A percentile compares a stretch with the other conserved stretches of the same genome.
Conservation (phyloP, 2,888 invertebrate genomes). For the Euzophera pinguis region DNA sequence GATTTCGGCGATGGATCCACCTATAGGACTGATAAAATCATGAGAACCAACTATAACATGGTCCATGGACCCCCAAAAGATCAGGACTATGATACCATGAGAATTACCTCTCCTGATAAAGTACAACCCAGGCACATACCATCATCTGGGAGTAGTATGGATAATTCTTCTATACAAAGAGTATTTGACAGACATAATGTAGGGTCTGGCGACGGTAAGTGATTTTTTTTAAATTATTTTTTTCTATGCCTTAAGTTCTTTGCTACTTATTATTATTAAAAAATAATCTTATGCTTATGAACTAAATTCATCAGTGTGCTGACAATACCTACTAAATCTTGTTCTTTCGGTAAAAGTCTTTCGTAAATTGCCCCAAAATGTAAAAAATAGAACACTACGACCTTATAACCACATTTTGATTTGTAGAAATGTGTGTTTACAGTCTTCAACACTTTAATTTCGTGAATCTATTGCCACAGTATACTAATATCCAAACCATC, state of each 20-base stretch:
- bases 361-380: neutral
- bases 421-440: constrained; percentile 8
- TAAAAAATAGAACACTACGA: neutral
- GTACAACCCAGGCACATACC: constrained; percentile 48
- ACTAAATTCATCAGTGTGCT: constrained; percentile 37
- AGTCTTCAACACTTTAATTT: neutral
- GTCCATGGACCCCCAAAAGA: constrained; percentile 53
- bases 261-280: constrained; percentile 28
- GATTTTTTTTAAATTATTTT: constrained; percentile 22
- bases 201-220: constrained; percentile 70
- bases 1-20: constrained; percentile 61
- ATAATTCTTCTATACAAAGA: constrained; percentile 49
- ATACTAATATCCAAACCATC: constrained; percentile 67
- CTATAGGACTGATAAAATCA: constrained; percentile 66
- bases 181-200: constrained; percentile 62
- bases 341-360: neutral
- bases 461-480: constrained; percentile 32
- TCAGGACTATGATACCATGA: constrained; percentile 48
- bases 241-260: constrained; percentile 33
- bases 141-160: constrained; percentile 52
- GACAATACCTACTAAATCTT: constrained; percentile 18
- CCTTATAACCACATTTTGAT: constrained; percentile 4
- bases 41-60: constrained; percentile 61
- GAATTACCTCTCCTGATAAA: constrained; percentile 47
- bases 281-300: constrained; percentile 25